Percentiles rank a stretch among this genome's conserved stretches.
Evolutionary conservation across 2,888 invertebrate species (phyloP).

Genomic region (Hypena proboscidalis): DNA sequence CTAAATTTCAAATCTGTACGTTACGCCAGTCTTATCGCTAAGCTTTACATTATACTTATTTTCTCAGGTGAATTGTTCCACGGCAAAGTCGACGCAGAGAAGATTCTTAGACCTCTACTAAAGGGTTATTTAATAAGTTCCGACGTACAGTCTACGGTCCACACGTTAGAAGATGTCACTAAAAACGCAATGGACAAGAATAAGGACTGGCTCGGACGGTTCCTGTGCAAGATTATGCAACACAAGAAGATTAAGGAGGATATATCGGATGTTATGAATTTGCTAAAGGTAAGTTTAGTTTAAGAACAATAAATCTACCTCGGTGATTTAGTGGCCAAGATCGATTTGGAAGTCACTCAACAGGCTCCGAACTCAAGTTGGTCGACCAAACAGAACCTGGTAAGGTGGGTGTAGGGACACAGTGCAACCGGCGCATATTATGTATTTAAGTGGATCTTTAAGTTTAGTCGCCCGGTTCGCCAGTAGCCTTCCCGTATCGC

Average conservation of each 20-base stretch:
- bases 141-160: conserved; percentile 74
- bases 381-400: too few species aligned
- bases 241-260: conserved; percentile 72
- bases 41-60: too few species aligned
- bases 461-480: too few species aligned
- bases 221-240: conserved; percentile 78
- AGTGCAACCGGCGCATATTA: too few species aligned
- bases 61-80: conserved; percentile 73
- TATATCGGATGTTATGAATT: conserved; percentile 61
- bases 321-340: too few species aligned
- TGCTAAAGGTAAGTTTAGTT: conserved; percentile 67
- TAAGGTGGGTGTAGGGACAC: too few species aligned
- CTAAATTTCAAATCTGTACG: too few species aligned
- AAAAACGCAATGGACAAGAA: conserved; percentile 68
- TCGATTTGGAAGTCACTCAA: too few species aligned
- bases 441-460: too few species aligned
- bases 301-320: not conserved
- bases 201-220: conserved; percentile 85
- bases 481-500: too few species aligned
- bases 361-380: too few species aligned
- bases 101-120: conserved; percentile 75
- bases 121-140: conserved; percentile 76
- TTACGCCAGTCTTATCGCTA: too few species aligned
- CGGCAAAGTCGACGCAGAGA: conserved; percentile 80
- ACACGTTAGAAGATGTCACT: conserved; percentile 76